Conservation (phyloP, 2,888 invertebrate species). For the Entomobrya proxima region DNA sequence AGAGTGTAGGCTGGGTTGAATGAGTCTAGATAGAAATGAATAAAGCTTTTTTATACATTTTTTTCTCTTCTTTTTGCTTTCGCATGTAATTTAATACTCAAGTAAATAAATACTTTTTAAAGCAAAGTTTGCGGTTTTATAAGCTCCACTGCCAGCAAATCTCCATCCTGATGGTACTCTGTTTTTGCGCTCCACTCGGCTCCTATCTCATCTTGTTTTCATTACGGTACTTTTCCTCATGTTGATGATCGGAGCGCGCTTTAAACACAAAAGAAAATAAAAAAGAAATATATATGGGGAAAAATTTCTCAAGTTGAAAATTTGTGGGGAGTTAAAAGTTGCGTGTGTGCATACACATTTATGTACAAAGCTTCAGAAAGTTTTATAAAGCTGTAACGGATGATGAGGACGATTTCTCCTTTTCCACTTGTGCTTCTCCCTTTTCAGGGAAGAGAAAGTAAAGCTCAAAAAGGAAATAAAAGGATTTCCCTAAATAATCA, state of each 20-base stretch:
- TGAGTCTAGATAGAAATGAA: neutral
- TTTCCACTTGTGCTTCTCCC: neutral
- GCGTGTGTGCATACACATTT: neutral
- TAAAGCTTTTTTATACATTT: constrained; percentile 9
- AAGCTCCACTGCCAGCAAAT: too few species aligned
- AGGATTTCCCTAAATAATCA: constrained; percentile 54
- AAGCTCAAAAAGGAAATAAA: constrained; percentile 42
- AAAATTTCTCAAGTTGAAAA: constrained; percentile 28
- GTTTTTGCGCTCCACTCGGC: neutral
- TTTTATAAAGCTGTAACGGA: neutral
- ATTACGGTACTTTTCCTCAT: neutral
- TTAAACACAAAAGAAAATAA: neutral
- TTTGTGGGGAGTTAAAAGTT: constrained; percentile 24
- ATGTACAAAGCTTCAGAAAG: neutral
- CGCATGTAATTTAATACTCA: constrained; percentile 43
- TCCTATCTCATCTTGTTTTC: constrained; percentile 2
- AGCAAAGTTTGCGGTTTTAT: constrained; percentile 5
- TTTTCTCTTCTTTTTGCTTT: constrained; percentile 14
- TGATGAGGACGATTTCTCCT: neutral
- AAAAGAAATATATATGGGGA: neutral
- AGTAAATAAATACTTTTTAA: constrained; percentile 35
- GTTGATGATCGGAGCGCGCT: neutral
- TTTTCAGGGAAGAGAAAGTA: neutral
- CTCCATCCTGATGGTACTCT: too few species aligned
- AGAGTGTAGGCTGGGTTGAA: neutral